Conservation (phyloP, 2,797 vertebrate species). For the Poecilia picta region DNA sequence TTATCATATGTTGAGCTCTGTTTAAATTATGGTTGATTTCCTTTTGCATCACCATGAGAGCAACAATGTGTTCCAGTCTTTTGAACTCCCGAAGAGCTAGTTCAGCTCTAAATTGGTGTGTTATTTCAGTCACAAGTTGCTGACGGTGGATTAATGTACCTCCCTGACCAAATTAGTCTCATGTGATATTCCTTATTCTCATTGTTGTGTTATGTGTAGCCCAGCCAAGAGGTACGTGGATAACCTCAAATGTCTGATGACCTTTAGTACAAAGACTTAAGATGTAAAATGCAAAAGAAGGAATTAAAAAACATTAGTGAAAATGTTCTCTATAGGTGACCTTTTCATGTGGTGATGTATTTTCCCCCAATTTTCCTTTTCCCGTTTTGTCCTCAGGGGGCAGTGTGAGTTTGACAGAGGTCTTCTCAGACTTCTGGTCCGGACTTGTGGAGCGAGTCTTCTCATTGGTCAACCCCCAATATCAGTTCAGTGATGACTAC, state of each 20-base stretch:
- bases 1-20: neutral
- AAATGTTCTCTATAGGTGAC: neutral
- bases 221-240: neutral
- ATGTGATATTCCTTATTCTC: neutral
- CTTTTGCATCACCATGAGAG: neutral
- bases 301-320: neutral
- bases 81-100: neutral
- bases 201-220: neutral
- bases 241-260: constrained; percentile 2
- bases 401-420: constrained; percentile 85
- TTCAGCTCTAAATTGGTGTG: neutral
- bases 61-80: neutral
- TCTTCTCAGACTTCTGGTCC: constrained; percentile 90
- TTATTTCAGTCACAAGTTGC: constrained; percentile 7
- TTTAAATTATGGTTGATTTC: neutral
- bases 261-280: neutral
- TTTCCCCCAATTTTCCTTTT: neutral
- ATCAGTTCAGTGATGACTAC: constrained; percentile 88
- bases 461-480: constrained; percentile 90
- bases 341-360: neutral
- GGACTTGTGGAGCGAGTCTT: constrained; percentile 88
- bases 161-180: neutral
- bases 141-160: neutral
- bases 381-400: constrained; percentile 68
- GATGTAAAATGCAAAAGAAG: neutral